These are phyloP conservation scores for Nomada ferruginata DNA, from an alignment of 2,888 invertebrate species.

Conservation along the genomic window DNA sequence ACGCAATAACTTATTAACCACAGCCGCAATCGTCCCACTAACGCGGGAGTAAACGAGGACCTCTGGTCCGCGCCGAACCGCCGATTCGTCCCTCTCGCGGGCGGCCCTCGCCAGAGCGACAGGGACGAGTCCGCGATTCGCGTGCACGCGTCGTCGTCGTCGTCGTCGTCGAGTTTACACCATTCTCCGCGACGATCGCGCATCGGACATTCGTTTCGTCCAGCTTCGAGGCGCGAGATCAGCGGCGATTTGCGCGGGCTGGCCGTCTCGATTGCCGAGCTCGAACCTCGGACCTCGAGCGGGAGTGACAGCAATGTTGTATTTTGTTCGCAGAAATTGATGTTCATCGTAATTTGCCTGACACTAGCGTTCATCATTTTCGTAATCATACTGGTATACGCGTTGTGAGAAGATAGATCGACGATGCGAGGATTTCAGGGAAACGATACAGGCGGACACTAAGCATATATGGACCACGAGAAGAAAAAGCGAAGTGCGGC, in stretches of 20 bases:
- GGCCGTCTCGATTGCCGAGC: neutral
- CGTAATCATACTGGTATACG: constrained; percentile 88
- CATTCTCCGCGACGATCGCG: neutral
- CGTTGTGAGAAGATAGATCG: constrained; percentile 54
- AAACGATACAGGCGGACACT: neutral
- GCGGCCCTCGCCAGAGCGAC: no score
- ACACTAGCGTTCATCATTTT: constrained; percentile 91
- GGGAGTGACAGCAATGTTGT: constrained; percentile 62
- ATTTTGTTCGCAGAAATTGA: constrained; percentile 92
- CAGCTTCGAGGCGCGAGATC: neutral
- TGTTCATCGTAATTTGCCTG: constrained; percentile 94
- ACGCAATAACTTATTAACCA: constrained; percentile 37
- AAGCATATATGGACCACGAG: neutral
- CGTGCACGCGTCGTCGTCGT: neutral
- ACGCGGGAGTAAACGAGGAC: neutral
- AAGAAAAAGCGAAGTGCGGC: neutral
- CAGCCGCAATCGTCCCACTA: constrained; percentile 13
- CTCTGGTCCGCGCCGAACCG: neutral
- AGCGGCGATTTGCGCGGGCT: neutral
- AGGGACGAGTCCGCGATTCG: neutral
- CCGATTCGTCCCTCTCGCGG: neutral
- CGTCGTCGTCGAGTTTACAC: neutral
- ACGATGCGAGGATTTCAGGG: constrained; percentile 42
- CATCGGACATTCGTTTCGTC: neutral
- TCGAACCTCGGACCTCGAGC: no score